Evolutionary conservation across 2,797 vertebrate species (phyloP), one percentile per base, ranked within the genome.

Genomic region (Pygocentrus nattereri): DNA sequence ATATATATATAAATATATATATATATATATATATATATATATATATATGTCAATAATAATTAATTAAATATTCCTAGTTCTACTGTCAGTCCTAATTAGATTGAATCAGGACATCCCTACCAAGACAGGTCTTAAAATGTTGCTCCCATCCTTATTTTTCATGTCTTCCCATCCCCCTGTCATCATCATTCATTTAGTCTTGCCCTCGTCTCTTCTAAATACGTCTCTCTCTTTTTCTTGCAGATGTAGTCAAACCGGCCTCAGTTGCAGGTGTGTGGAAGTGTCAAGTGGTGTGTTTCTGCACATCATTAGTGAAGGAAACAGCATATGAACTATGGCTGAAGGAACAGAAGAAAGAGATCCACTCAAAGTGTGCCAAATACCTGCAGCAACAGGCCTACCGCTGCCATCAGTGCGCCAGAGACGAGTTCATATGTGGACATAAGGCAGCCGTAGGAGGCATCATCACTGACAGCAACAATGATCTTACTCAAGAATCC

Each of bases 221-320:
- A 41, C 1, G 41, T 41, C 38, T 64, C 19, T 73, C 52, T 41
- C 49, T 58, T 12, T 21, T 34, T 69, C 21, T 23, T 21, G 25
- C 65, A 79, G 31, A 27, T 19, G 50, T 27, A 21, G 52, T n/a
- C 21, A 56, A n/a, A 23, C 38, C 49, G 15, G 25, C 58, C 6
- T 71, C 19, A 4, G 50, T 30, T 52, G 64, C 50, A 0, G 27
- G 56, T 18, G 59, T 65, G 25, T 87, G 84, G 84, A 59, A 18
- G 18, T 87, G 84, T 21, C 59, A 61, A 27, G 5, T 81, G 65
- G 82, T 87, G 80, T 59, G 86, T 49, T 87, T 87, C 80, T 82
- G 80, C 78, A 72, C 76, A 15, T 34, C 58, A 1, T 72, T 86
- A 56, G 80, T 88, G 30, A 80, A 64, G 62, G 85, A 85, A 62